A percentile compares a stretch with the other conserved stretches of the same genome.
These are phyloP conservation scores for Cheilosia vulpina DNA, from an alignment of 2,888 invertebrate species.

Conservation along the genomic window DNA sequence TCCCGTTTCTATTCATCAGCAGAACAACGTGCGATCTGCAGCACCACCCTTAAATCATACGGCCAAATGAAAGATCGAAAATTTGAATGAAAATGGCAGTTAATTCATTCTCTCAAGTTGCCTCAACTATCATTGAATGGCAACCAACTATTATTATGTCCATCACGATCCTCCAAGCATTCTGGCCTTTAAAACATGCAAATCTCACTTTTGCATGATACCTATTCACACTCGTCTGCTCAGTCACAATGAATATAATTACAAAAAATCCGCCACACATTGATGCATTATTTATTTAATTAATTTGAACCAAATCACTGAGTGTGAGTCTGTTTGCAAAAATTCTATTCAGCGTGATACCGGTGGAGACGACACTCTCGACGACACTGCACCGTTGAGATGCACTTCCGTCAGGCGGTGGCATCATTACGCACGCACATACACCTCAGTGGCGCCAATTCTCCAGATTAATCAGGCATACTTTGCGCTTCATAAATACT, in stretches of 20 bases:
- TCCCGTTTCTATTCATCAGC: too few relatives aligned
- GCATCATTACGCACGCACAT: constrained; percentile 51
- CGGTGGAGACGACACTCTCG: constrained; percentile 38
- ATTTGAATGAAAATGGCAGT: too few relatives aligned
- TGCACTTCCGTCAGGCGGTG: constrained; percentile 56
- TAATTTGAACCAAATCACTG: constrained; percentile 49
- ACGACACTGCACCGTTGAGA: constrained; percentile 42
- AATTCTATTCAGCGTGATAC: constrained; percentile 12
- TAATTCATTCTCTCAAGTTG: not conserved
- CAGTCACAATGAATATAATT: constrained; percentile 36
- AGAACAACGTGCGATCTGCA: too few relatives aligned
- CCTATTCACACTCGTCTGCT: not conserved
- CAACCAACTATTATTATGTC: constrained; percentile 7
- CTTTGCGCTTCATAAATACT: constrained; percentile 64
- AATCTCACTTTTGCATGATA: constrained; percentile 43
- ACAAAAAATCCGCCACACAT: constrained; percentile 19
- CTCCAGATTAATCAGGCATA: constrained; percentile 64
- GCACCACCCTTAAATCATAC: too few relatives aligned
- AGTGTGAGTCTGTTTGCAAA: constrained; percentile 14
- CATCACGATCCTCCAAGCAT: constrained; percentile 17
- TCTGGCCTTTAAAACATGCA: constrained; percentile 30
- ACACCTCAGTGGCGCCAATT: constrained; percentile 62
- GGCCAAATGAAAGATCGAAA: too few relatives aligned
- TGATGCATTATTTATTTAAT: constrained; percentile 55
- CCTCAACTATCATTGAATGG: constrained; percentile 2